These are phyloP conservation scores for Saturnia pavonia DNA, from an alignment of 2,888 invertebrate genomes.

Conservation along the genomic window DNA sequence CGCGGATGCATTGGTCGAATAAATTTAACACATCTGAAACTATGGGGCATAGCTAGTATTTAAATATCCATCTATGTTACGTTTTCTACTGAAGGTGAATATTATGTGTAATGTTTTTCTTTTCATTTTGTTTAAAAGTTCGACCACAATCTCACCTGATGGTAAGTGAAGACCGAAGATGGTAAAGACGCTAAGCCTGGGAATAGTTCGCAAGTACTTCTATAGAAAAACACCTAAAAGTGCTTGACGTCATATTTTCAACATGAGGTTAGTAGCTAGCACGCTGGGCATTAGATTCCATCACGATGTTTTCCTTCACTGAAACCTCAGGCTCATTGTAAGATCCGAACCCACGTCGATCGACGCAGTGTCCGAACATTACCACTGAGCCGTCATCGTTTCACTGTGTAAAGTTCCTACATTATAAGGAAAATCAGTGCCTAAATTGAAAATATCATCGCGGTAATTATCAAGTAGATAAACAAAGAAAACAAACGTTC, in stretches of 20 bases:
- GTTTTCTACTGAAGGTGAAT: too few relatives aligned
- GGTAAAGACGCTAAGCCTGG: too few relatives aligned
- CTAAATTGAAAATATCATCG: neutral
- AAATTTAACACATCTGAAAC: too few relatives aligned
- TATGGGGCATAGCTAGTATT: too few relatives aligned
- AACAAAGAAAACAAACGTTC: constrained; percentile 3
- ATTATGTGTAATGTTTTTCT: too few relatives aligned
- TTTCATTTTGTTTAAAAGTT: too few relatives aligned
- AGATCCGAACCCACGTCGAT: neutral
- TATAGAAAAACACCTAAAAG: neutral
- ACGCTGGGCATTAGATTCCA: neutral
- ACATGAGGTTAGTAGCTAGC: too few relatives aligned
- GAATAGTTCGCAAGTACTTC: neutral
- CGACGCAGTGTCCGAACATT: neutral
- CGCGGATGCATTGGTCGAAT: too few relatives aligned
- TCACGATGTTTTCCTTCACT: neutral
- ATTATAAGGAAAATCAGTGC: neutral
- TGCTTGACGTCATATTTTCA: neutral
- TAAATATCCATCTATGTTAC: too few relatives aligned
- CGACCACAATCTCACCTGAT: too few relatives aligned
- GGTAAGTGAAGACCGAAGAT: too few relatives aligned
- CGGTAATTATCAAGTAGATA: neutral
- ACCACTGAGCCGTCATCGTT: neutral
- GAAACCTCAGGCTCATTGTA: neutral
- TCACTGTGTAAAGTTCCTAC: neutral